Conservation (phyloP, 2,113 vertebrate species). For the Triplophysa siluroides region DNA sequence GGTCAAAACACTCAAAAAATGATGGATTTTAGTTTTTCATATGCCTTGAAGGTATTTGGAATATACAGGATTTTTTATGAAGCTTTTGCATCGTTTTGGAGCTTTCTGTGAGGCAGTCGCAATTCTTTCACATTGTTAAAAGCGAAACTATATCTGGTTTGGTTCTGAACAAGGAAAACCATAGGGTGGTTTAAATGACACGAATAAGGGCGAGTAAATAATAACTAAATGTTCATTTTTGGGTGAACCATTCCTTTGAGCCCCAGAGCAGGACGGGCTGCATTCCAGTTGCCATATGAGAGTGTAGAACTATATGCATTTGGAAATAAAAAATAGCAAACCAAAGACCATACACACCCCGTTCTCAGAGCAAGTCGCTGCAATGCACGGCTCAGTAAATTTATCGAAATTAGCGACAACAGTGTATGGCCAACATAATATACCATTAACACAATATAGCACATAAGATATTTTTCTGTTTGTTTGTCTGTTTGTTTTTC, state of each 20-base stretch:
- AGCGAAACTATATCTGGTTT: too few relatives aligned
- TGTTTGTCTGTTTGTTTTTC: neutral
- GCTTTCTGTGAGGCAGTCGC: too few relatives aligned
- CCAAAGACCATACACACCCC: constrained; percentile 82
- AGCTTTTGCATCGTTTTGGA: too few relatives aligned
- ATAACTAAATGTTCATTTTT: constrained; percentile 67
- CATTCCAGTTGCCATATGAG: constrained; percentile 34
- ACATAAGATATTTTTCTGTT: constrained; percentile 31
- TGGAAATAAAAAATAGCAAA: constrained; percentile 39
- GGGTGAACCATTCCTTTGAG: constrained; percentile 63
- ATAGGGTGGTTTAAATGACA: too few relatives aligned
- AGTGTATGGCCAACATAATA: constrained; percentile 23
- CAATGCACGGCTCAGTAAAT: constrained; percentile 44
- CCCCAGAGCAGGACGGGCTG: constrained; percentile 50
- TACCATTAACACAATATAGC: constrained; percentile 23
- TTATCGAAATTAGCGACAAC: constrained; percentile 21
- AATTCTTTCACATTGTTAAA: too few relatives aligned
- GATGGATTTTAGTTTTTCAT: too few relatives aligned
- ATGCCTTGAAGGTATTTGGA: too few relatives aligned
- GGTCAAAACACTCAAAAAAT: too few relatives aligned
- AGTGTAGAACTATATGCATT: constrained; percentile 39
- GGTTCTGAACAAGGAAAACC: too few relatives aligned
- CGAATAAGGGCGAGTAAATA: too few relatives aligned
- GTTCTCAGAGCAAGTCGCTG: constrained; percentile 75
- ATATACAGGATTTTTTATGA: too few relatives aligned